Evolutionary conservation across 2,113 vertebrate species (phyloP), one percentile per base, ranked within the genome.

Genomic region (Salvelinus alpinus): DNA sequence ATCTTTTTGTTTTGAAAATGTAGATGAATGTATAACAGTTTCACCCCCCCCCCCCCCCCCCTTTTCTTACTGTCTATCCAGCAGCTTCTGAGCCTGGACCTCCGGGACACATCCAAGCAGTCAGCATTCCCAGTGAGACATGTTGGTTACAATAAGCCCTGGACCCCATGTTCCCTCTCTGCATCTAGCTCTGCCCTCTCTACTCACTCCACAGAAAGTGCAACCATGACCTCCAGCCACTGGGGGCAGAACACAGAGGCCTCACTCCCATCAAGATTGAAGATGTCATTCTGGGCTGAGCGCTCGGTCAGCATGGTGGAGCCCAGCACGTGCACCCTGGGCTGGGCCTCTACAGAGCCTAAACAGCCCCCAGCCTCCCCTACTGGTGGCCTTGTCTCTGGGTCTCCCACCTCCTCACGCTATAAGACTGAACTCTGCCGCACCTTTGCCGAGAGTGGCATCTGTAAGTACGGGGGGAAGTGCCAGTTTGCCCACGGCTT

Each of bases 401-500:
- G 78, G 3, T 69, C 88, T 0, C 81, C 84, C 0, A 75, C 90
- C 0, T 90, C 93, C 0, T 88, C 93, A 0, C 94, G 93, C 68
- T 94, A 94, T 68, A 94, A 94, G 87, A 94, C 94, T 0, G 94
- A 94, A 78, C 86, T 94, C 27, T 94, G 94, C 71, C 93, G 94
- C 5, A 93, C 93, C 0, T 94, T 92, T 67, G 90, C 90, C 0
- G 94, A 95, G 78, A 92, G 86, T 0, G 93, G 93, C 20, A 13
- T 88, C 74, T 95, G 94, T 87, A 94, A 94, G 79, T 95, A 95
- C 1, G 93, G 93, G 0, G 85, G 88, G 14, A 95, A 95, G 48
- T 96, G 95, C 76, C 94, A 96, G 81, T 97, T 96, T 77, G 96
- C 96, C 34, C 96, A 97, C 0, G 96, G 96, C 4, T 6, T 60